phyloP scores from a whole-genome alignment of 2,113 vertebrate genomes.

The Paraplagusia blochii region DNA sequence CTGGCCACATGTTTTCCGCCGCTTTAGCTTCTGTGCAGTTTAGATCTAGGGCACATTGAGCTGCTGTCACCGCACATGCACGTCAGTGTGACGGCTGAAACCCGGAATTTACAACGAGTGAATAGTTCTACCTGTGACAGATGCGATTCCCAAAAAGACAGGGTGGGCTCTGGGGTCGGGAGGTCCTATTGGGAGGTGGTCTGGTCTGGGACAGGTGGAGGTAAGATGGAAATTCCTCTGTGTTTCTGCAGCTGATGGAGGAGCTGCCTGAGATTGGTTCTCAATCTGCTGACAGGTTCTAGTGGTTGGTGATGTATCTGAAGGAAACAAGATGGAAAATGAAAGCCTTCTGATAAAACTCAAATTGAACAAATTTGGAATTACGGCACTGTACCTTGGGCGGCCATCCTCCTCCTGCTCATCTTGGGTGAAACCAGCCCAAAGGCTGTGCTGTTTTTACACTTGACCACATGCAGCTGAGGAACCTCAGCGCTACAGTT shows the following conservation, averaged over 20 bases:
- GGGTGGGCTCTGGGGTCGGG: slow-evolving; percentile 71
- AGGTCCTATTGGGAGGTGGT: slow-evolving; percentile 62
- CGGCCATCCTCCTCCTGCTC: slow-evolving; percentile 61
- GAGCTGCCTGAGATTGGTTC: slow-evolving; percentile 6
- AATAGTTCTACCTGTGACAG: slow-evolving; percentile 81
- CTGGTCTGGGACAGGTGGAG: slow-evolving; percentile 40
- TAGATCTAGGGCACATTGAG: too few species aligned
- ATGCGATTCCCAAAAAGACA: slow-evolving; percentile 77
- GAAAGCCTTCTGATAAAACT: neutral
- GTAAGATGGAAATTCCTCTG: slow-evolving; percentile 24
- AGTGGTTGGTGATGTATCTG: slow-evolving; percentile 26
- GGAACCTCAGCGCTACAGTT: slow-evolving; percentile 61
- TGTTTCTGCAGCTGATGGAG: slow-evolving; percentile 18
- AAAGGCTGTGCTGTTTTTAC: slow-evolving; percentile 78
- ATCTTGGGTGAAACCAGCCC: slow-evolving; percentile 81
- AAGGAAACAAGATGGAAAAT: slow-evolving; percentile 55
- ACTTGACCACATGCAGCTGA: slow-evolving; percentile 75
- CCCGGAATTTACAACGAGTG: neutral
- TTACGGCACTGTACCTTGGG: slow-evolving; percentile 81
- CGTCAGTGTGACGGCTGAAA: too few species aligned
- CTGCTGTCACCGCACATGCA: too few species aligned
- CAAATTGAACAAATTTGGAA: too few species aligned
- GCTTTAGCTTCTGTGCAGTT: too few species aligned
- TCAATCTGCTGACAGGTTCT: slow-evolving; percentile 39
- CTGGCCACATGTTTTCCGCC: too few species aligned